Conservation (phyloP, 2,113 vertebrate species). For the Urocynchramus pylzowi region DNA sequence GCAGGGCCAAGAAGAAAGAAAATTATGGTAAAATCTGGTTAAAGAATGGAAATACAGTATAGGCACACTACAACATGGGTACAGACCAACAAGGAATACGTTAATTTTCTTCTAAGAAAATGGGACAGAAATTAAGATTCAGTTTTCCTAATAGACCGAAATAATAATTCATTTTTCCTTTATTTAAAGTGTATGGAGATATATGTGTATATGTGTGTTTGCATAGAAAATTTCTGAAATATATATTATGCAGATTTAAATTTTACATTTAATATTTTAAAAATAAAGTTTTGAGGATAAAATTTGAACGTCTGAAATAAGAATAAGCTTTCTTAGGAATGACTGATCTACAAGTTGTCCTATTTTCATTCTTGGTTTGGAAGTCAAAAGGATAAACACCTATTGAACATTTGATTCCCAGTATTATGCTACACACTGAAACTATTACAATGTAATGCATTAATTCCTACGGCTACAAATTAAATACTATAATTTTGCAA, state of each 20-base stretch:
- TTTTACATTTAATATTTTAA: not conserved
- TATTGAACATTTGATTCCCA: not conserved
- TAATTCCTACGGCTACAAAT: not conserved
- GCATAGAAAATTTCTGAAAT: not conserved
- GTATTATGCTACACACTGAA: not conserved
- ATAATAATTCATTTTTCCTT: not conserved
- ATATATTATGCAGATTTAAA: not conserved
- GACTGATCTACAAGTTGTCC: not conserved
- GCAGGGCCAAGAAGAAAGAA: not conserved
- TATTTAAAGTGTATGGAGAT: not conserved
- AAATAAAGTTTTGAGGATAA: not conserved
- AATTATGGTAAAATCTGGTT: not conserved
- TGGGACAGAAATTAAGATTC: not conserved
- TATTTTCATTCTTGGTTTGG: not conserved
- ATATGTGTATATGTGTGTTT: not conserved
- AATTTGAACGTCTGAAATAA: not conserved
- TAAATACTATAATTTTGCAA: not conserved
- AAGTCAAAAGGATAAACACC: not conserved
- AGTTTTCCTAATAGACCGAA: not conserved
- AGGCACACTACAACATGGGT: not conserved
- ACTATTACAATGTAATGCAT: not conserved
- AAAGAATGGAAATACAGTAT: not conserved
- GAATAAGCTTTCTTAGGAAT: not conserved
- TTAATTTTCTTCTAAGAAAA: not conserved
- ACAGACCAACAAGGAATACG: not conserved